Evolutionary conservation across 2,888 invertebrate genomes (phyloP).

Genomic region (Scaptomyza cyrtandrae): DNA sequence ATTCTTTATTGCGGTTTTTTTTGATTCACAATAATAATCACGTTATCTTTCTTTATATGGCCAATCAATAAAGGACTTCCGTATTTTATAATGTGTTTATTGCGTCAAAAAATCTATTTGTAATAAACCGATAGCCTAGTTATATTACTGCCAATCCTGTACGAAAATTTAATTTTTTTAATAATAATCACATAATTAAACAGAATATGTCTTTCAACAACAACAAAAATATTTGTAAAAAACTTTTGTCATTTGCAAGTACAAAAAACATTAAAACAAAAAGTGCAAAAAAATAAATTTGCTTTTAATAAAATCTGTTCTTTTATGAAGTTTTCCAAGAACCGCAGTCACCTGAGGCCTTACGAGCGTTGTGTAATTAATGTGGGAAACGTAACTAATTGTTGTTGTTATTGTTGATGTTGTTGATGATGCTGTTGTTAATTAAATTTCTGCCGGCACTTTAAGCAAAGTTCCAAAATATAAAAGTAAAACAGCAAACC

Average conservation of each 20-base stretch:
- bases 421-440: conserved; percentile 27
- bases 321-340: conserved; percentile 19
- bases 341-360: conserved; percentile 10
- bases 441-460: conserved; percentile 46
- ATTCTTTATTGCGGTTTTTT: neutral
- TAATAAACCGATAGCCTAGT: no score
- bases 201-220: conserved; percentile 3
- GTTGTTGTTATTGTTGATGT: conserved; percentile 17
- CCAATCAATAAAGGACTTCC: no score
- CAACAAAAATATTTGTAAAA: neutral
- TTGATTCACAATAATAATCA: neutral
- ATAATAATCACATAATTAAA: conserved; percentile 2
- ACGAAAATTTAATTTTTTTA: neutral
- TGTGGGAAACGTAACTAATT: conserved; percentile 50
- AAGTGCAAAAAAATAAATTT: no score
- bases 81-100: no score
- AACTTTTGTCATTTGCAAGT: conserved; percentile 5
- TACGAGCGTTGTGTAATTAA: conserved; percentile 37
- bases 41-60: no score
- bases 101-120: neutral
- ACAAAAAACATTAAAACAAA: conserved; percentile 1
- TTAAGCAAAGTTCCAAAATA: conserved; percentile 22
- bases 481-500: conserved; percentile 5
- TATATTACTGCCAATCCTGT: no score
- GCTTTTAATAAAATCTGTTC: conserved; percentile 22